phyloP scores from a whole-genome alignment of 2,797 vertebrate species.

The Cryptoblepharus egeriae region DNA sequence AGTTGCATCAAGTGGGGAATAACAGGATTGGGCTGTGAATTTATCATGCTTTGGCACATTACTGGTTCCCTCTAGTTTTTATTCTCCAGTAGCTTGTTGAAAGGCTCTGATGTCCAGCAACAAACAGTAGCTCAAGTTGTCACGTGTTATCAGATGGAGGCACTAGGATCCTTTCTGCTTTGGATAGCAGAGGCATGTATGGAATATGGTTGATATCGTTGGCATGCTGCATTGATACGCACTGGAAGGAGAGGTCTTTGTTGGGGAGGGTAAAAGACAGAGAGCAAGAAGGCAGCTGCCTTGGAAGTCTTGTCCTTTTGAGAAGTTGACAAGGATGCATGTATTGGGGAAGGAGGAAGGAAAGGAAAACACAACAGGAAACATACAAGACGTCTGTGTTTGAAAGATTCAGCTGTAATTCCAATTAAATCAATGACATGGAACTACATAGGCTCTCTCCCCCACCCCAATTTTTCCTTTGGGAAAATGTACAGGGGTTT shows the following conservation, averaged over 20 bases:
- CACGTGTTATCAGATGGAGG: slow-evolving; percentile 23
- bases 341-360: background rate
- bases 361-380: slow-evolving; percentile 17
- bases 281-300: background rate
- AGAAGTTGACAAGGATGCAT: background rate
- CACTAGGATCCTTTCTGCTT: background rate
- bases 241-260: background rate
- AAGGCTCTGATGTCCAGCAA: background rate
- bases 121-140: slow-evolving; percentile 18
- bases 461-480: background rate
- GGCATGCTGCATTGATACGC: slow-evolving; percentile 9
- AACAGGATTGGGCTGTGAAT: too few species aligned
- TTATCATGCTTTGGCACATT: background rate
- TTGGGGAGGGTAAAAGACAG: background rate
- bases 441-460: background rate
- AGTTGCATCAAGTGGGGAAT: too few species aligned
- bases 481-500: background rate
- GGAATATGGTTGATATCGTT: slow-evolving; percentile 22
- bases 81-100: background rate
- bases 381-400: background rate
- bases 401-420: slow-evolving; percentile 21
- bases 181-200: slow-evolving; percentile 8
- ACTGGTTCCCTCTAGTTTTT: background rate
- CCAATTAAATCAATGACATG: slow-evolving; percentile 21
- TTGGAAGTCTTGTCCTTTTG: background rate